Base-by-base conservation (phyloP, 2,113 vertebrate genomes). In the Malurus cyaneus region DNA sequence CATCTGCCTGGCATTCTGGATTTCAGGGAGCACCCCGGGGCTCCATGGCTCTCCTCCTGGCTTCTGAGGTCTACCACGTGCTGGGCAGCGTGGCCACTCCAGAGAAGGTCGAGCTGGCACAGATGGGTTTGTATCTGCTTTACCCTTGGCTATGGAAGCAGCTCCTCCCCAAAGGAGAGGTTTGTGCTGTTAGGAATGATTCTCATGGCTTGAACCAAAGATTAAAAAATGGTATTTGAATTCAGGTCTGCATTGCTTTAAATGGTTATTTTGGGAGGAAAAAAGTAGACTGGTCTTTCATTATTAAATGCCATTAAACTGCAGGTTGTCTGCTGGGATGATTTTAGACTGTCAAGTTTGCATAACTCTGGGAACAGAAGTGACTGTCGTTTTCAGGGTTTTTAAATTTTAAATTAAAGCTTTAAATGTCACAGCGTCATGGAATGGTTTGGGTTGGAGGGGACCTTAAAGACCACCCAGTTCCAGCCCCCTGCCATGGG, bases 31-130 rank as follows among this genome's bases (percentile, higher is more conserved):
- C 64, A 46, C 89, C 91, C 52, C 44, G 31, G 84, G n/a, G 34
- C 94, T 92, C 91, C 49, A 97, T 98, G 62, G 97, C 98, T 61
- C 96, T 97, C 25, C 91, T 98, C 20, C 94, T 98, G 96, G 98
- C 98, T 5, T 96, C 97, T 4, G 97, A 97, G 70, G 77, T 50
- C 39, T 98, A 88, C 95, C 98, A 97, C 15, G 92, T 98, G 91
- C 97, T 98, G 76, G 98, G 98, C 65, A 98, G 96, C 1, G 70
- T 98, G 96, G 98, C 96, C 17, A 89, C 98, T 32, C 97, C 98
- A 16, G 97, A 98, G 60, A 98, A 97, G 88, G 97, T 96, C 81
- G 97, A 97, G 76, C 97, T 98, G 86, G 97, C 96, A 24, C 98
- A 97, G 65, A 96, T 96, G 97, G 98, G 98, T 99, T 97, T 97